Percentiles rank a stretch among this genome's conserved stretches.
Conservation (phyloP, 2,113 vertebrate species). For the Alaudala cheleensis region DNA sequence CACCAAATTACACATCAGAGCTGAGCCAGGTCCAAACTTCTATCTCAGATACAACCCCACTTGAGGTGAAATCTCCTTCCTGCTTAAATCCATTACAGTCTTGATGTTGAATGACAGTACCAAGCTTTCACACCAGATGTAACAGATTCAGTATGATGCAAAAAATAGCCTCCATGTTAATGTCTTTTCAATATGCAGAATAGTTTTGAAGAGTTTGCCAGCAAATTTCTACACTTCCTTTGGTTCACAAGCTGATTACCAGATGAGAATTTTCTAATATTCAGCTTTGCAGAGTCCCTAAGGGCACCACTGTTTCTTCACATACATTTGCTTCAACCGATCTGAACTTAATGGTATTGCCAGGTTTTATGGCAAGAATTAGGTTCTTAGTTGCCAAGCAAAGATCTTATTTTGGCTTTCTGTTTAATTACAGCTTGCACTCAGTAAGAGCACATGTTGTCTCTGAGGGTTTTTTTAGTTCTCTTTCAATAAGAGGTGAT, state of each 20-base stretch:
- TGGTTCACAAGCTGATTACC: slow-evolving; percentile 46
- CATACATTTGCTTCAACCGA: not conserved
- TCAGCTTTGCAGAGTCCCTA: slow-evolving; percentile 2
- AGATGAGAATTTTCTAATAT: slow-evolving; percentile 56
- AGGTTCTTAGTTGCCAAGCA: not conserved
- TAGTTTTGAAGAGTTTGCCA: slow-evolving; percentile 63
- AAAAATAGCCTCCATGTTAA: not conserved
- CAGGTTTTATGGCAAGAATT: slow-evolving; percentile 18
- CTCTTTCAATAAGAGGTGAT: not conserved
- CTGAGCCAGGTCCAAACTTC: not conserved
- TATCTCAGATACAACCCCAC: not conserved
- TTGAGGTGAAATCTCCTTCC: not conserved
- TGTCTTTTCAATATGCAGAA: slow-evolving; percentile 19
- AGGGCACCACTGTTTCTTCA: slow-evolving; percentile 16
- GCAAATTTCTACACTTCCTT: slow-evolving; percentile 56
- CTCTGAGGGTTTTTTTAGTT: not conserved
- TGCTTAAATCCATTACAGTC: not conserved
- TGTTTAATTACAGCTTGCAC: slow-evolving; percentile 9
- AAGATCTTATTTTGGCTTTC: slow-evolving; percentile 11
- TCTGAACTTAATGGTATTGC: slow-evolving; percentile 11
- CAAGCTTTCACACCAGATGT: slow-evolving; percentile 4
- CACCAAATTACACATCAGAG: not conserved
- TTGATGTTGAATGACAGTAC: not conserved
- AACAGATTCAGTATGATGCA: not conserved
- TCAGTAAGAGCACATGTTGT: not conserved